Evolutionary conservation across 2,113 vertebrate genomes (phyloP).

Genomic region (Gopherus evgoodei): DNA sequence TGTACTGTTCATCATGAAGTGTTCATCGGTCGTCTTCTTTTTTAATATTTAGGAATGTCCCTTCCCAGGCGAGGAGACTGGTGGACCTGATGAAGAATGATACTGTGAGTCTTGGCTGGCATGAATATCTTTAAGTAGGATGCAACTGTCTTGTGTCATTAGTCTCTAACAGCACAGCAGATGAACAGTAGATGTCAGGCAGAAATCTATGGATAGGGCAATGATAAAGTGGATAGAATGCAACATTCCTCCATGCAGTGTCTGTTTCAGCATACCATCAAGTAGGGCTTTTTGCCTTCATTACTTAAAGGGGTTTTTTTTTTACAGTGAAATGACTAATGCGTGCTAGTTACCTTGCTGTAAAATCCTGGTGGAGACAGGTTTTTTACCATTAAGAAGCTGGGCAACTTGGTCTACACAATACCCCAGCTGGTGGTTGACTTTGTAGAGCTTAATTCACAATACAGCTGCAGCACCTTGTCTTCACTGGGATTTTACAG

Average conservation of each 20-base stretch:
- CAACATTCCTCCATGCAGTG: background rate
- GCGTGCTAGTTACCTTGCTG: background rate
- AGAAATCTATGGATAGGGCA: background rate
- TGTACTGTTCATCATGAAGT: background rate
- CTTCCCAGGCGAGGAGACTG: conserved; percentile 66
- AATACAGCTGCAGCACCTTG: background rate
- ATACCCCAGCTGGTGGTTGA: background rate
- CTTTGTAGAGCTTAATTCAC: background rate
- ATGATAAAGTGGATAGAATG: background rate
- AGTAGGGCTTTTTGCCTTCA: background rate
- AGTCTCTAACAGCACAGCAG: background rate
- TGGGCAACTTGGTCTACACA: background rate
- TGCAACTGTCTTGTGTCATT: background rate
- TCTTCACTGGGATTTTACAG: background rate
- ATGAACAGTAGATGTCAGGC: background rate
- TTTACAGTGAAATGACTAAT: background rate
- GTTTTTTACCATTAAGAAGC: background rate
- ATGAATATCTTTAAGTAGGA: background rate
- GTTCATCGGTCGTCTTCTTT: background rate
- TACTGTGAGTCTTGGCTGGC: conserved; percentile 65
- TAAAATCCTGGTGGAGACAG: background rate
- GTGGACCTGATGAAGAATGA: conserved; percentile 74
- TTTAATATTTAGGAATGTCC: conserved; percentile 66
- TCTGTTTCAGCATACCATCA: background rate
- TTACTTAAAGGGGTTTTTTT: background rate